Percentiles rank a stretch among this genome's conserved stretches.
These are phyloP conservation scores for Galeruca laticollis DNA, from an alignment of 2,888 invertebrate species.

Conservation along the genomic window DNA sequence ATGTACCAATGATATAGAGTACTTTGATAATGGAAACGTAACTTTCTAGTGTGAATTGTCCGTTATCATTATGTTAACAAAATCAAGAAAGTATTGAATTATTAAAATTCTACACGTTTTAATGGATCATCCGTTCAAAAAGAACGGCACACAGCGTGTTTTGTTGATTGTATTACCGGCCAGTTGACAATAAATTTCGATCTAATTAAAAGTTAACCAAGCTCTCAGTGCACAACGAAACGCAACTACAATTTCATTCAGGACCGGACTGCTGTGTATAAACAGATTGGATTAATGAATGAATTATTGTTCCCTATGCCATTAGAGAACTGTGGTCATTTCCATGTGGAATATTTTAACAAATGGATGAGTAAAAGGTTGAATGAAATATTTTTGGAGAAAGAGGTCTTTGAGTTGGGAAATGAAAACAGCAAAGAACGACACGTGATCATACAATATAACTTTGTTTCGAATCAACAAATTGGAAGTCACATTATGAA, in stretches of 20 bases:
- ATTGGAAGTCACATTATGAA: too few relatives aligned
- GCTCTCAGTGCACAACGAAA: constrained; percentile 31
- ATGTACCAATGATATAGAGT: too few relatives aligned
- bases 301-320: not conserved
- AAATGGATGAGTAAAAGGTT: too few relatives aligned
- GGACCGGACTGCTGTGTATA: constrained; percentile 1
- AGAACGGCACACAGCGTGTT: constrained; percentile 23
- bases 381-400: too few relatives aligned
- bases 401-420: too few relatives aligned
- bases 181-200: constrained; percentile 44
- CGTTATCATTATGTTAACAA: not conserved
- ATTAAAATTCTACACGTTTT: constrained; percentile 14
- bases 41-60: too few relatives aligned
- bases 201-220: constrained; percentile 48
- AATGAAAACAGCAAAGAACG: too few relatives aligned
- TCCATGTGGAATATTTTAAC: too few relatives aligned
- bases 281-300: not conserved
- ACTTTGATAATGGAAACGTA: too few relatives aligned
- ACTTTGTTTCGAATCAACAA: too few relatives aligned
- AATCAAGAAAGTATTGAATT: not conserved
- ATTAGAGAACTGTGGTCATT: too few relatives aligned
- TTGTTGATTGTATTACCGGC: constrained; percentile 39
- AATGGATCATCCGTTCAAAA: constrained; percentile 18
- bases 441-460: too few relatives aligned
- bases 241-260: constrained; percentile 11